Evolutionary conservation across 1,140 invertebrate genomes (phyloP), one percentile per base, ranked within the genome.

Genomic region (Saccostrea glomerata): DNA sequence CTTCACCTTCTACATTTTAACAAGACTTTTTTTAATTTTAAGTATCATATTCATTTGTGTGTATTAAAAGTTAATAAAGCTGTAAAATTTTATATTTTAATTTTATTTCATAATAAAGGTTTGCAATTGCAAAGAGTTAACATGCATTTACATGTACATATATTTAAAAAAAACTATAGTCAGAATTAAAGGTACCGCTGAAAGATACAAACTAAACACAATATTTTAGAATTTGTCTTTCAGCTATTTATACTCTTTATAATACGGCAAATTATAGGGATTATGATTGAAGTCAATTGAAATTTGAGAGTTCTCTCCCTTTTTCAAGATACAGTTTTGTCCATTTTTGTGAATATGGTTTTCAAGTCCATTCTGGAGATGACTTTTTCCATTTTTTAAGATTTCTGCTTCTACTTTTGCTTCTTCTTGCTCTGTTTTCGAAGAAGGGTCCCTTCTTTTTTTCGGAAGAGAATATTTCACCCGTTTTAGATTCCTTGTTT

Each of bases 241-340:
- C 30, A 36, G 30, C 30, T 36, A 36, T 36, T 36, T 36, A 36
- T 30, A 30, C 70, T 36, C 70, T 36, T 77, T 77, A 25, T 30
- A 77, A 77, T 77, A 77, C 13, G 70, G 70, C 25, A 77, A 30
- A 36, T 77, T 77, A 77, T 77, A 77, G 5, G 70, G 70, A 36
- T 77, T 77, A 77, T 77, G 70, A 25, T 77, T 77, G 70, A 77
- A 77, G 25, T 77, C 70, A 11, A 77, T 11, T 15, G 70, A 77
- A 30, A 15, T 25, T 12, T 36, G 70, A 25, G 30, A 77, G 15
- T 36, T 36, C 4, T 30, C 11, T 30, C 36, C 23, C 15, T 66
- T 23, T 17, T 66, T 66, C 13, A 7, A 66, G 17, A 66, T 30
- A 15, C 13, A 11, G 25, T 77, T 12, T 15, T 30, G 23, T 30